phyloP scores from a whole-genome alignment of 2,888 invertebrate genomes.

The Diachrysia chrysitis region DNA sequence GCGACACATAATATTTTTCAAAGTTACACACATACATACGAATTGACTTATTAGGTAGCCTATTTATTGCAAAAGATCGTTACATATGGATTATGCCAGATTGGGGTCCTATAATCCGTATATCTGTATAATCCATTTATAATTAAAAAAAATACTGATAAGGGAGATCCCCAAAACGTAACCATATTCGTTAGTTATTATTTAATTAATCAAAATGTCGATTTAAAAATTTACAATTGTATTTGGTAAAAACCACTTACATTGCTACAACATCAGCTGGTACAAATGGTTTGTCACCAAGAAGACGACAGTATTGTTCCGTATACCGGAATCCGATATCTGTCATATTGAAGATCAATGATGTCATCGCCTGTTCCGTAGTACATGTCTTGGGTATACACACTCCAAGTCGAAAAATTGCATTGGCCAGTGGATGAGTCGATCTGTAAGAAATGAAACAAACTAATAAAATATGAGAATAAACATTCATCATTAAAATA shows the following conservation, averaged over 20 bases:
- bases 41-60: not conserved
- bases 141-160: not conserved
- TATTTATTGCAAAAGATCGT: not conserved
- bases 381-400: not conserved
- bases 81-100: not conserved
- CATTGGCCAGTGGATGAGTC: slow-evolving; percentile 13
- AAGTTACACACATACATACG: too few species aligned
- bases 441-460: slow-evolving; percentile 21
- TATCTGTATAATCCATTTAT: not conserved
- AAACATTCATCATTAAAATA: too few species aligned
- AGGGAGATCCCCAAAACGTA: too few species aligned
- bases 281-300: not conserved
- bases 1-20: too few species aligned
- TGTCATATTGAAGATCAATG: not conserved
- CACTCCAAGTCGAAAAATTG: slow-evolving; percentile 6
- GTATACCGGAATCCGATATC: not conserved
- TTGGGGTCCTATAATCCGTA: not conserved
- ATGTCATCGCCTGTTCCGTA: not conserved
- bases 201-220: too few species aligned
- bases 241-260: slow-evolving; percentile 21
- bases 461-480: not conserved
- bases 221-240: too few species aligned
- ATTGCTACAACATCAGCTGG: slow-evolving; percentile 20
- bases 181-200: too few species aligned
- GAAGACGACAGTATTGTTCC: not conserved